These are phyloP conservation scores for Nemopilema nomurai DNA, from an alignment of 30 jellyfish, hydroid and myxozoan species.

Conservation along the genomic window DNA sequence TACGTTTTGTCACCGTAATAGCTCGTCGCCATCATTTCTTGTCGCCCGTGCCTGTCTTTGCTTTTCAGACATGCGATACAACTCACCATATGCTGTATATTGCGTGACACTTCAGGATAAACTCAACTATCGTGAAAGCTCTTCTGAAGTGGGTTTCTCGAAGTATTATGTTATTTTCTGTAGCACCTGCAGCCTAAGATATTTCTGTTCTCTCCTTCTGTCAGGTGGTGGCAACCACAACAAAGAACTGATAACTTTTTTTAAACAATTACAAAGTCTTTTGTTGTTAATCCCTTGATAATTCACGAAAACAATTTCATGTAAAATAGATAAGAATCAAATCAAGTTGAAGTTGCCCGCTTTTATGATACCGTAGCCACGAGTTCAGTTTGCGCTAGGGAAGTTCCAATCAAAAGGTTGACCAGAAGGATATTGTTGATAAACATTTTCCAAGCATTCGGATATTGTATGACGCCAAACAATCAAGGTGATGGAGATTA, in stretches of 20 bases:
- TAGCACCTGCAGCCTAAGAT: background rate
- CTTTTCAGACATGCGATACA: too few relatives aligned
- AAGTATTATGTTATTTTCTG: background rate
- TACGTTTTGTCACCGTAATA: too few relatives aligned
- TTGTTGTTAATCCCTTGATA: background rate
- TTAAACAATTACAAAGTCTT: background rate
- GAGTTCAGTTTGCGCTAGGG: background rate
- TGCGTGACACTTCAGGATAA: too few relatives aligned
- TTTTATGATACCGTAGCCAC: background rate
- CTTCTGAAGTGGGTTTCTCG: background rate
- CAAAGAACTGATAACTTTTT: background rate
- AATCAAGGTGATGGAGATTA: too few relatives aligned
- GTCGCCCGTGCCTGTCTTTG: too few relatives aligned
- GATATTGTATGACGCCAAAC: too few relatives aligned
- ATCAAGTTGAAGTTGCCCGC: background rate
- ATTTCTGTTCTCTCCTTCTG: background rate
- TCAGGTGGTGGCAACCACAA: background rate
- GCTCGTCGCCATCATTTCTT: too few relatives aligned
- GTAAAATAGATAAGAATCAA: background rate
- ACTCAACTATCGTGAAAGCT: too few relatives aligned
- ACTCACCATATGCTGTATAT: background rate
- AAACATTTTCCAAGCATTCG: background rate
- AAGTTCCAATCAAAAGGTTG: background rate
- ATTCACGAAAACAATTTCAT: background rate
- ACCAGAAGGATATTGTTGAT: background rate